Conservation (phyloP, 2,113 vertebrate species). For the Anser cygnoides region DNA sequence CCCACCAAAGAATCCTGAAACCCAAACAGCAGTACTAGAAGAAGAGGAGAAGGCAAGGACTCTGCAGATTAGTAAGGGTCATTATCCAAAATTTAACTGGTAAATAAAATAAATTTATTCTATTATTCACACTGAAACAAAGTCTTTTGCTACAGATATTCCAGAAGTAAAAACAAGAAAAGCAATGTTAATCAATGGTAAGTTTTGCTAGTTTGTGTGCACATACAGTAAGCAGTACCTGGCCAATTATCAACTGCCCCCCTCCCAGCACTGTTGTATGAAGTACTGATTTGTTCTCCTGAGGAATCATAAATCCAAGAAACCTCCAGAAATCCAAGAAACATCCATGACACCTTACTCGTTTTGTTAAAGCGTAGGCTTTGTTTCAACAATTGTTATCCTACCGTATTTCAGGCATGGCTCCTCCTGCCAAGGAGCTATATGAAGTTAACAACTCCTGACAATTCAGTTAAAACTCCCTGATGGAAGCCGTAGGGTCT, state of each 20-base stretch:
- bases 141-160: background rate
- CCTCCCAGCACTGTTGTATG: background rate
- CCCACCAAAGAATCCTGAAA: background rate
- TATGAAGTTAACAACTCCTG: background rate
- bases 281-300: background rate
- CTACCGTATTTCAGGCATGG: background rate
- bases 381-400: background rate
- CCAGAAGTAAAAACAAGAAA: background rate
- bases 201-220: background rate
- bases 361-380: background rate
- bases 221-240: background rate
- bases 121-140: background rate
- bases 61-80: background rate
- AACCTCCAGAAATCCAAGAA: background rate
- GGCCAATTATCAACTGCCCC: no score
- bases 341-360: background rate
- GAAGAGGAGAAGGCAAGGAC: background rate
- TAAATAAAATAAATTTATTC: background rate
- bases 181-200: rapidly evolving
- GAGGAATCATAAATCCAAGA: background rate
- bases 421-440: background rate
- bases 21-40: background rate
- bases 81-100: background rate
- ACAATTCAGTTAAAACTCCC: background rate
- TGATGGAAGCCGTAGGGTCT: background rate